Percentiles rank a stretch among this genome's conserved stretches.
phyloP scores from a whole-genome alignment of 1,140 invertebrate species.

The Hypsibius dujardini region DNA sequence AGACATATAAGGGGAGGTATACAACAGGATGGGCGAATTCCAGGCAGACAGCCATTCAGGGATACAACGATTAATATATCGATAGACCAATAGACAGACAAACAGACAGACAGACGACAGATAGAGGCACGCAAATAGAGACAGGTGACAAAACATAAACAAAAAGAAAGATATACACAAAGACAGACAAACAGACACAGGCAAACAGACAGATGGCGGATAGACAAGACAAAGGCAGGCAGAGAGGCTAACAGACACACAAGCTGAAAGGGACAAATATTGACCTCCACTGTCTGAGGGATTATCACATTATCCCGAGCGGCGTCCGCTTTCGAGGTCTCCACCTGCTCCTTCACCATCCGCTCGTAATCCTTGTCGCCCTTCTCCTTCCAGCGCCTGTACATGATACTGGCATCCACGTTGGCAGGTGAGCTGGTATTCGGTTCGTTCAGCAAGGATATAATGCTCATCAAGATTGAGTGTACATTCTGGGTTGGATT shows the following conservation, averaged over 20 bases:
- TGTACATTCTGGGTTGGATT: constrained; percentile 37
- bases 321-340: not conserved
- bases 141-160: no score
- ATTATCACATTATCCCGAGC: not conserved
- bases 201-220: not conserved
- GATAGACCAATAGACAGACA: no score
- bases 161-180: no score
- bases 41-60: no score
- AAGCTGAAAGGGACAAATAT: not conserved
- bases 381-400: constrained; percentile 17
- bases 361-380: constrained; percentile 17
- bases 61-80: no score
- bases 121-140: no score
- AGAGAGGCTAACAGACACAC: not conserved
- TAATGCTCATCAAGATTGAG: constrained; percentile 36
- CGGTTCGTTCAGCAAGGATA: constrained; percentile 36
- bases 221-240: not conserved
- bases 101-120: no score
- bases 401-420: constrained; percentile 32
- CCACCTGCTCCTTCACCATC: constrained; percentile 17
- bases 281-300: not conserved
- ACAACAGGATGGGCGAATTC: no score
- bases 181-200: no score
- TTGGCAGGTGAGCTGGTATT: constrained; percentile 37
- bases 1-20: no score